Evolutionary conservation across 2,888 invertebrate genomes (phyloP), one percentile per base, ranked within the genome.

Genomic region (Rotaria magnacalcarata): DNA sequence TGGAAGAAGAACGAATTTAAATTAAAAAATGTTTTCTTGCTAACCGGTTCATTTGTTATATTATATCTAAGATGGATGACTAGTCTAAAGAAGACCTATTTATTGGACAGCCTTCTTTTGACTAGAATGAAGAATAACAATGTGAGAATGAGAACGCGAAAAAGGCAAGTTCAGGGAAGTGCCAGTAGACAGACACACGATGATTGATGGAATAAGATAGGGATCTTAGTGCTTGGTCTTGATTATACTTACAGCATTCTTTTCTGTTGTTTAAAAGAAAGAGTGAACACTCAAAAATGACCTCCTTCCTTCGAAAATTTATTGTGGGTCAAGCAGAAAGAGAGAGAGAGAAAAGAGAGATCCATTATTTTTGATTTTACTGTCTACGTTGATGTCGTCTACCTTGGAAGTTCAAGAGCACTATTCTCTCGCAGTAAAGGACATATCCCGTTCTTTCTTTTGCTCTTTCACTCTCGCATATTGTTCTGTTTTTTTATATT

Each of bases 361-460:
- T 67, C 67, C 67, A 67, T 67, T 67, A 67, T 67, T 67, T 67
- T 67, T 67, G 67, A 67, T 67, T 67, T 67, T 67, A 67, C 67
- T 67, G 67, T 67, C 67, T 67, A 67, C 19, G 34, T 67, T 67
- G 67, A 67, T 67, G 67, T 67, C 67, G 67, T 67, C 67, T 67
- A 67, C 67, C 67, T 67, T 67, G 67, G 67, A 67, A 67, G 67
- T 67, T 67, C 67, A 67, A 67, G 67, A 67, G 67, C 67, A 34
- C 34, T 16, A 41, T 41, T 67, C 67, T 67, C 27, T 67, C 34
- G 34, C 27, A 67, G 34, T 4, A 34, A 41, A 67, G 67, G 67
- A 67, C 67, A 67, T 67, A 67, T 67, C 34, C 67, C 67, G 67
- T 67, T 67, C 19, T 67, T 34, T 67, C 16, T 67, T 34, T 27